Conservation (phyloP, 2,888 invertebrate species). For the Drosophila atripex region DNA sequence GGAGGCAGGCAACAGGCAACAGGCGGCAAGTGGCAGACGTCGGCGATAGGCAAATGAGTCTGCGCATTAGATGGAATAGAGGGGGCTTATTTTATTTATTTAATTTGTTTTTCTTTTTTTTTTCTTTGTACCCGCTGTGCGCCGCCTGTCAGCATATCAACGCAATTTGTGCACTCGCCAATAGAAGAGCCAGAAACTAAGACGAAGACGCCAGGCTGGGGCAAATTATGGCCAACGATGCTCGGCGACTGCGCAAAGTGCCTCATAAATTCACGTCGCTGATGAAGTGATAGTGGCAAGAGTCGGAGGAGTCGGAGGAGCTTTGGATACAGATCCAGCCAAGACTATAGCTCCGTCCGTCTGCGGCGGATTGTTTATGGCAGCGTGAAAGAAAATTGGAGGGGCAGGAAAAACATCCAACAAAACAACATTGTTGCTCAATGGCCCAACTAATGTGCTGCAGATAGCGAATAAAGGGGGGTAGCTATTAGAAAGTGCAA, state of each 20-base stretch:
- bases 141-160: conserved; percentile 76
- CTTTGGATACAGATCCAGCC: conserved; percentile 16
- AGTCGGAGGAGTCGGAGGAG: conserved; percentile 30
- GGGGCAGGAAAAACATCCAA: conserved; percentile 22
- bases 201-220: conserved; percentile 29
- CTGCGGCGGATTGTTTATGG: conserved; percentile 70
- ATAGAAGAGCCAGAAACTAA: conserved; percentile 50
- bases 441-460: conserved; percentile 74
- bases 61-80: conserved; percentile 59
- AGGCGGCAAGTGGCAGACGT: conserved; percentile 17
- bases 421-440: conserved; percentile 60
- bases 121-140: conserved; percentile 60
- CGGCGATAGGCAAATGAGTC: conserved; percentile 73
- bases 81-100: conserved; percentile 1
- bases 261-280: conserved; percentile 78
- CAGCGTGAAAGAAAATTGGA: conserved; percentile 45
- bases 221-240: conserved; percentile 73
- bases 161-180: conserved; percentile 77
- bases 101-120: conserved; percentile 9
- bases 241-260: conserved; percentile 74
- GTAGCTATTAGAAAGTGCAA: conserved; percentile 69
- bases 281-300: conserved; percentile 72
- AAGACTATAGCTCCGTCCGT: conserved; percentile 15
- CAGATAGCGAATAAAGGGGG: conserved; percentile 54
- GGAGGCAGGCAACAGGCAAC: conserved; percentile 12